Base-by-base conservation (phyloP, 2,888 invertebrate species). In the Torymus auratus region DNA sequence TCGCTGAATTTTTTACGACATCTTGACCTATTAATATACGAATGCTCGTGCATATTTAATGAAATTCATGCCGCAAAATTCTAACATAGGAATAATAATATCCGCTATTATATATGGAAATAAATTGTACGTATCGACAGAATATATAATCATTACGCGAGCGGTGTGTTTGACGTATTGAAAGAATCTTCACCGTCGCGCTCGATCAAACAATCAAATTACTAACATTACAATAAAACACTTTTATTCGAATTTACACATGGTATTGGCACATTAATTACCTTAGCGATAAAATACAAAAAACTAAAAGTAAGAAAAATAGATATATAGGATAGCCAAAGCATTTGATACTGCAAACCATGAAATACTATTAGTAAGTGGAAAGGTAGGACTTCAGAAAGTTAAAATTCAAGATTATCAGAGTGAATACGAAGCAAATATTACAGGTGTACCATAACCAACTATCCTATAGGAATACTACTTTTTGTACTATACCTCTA, bases 1-100 rank as follows among this genome's bases (percentile, higher is more conserved):
- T 69, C 14, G 12, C 7, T 69, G 55, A n/a, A 64, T 74, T 52
- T 74, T 79, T 79, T 55, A 74, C 52, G 41, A 64, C 67, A 56
- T 73, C 69, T 64, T 74, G 74, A 79, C 74, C 79, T 74, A 74
- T 69, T 79, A 78, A 72, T 67, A 50, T 58, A 67, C 52, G 28
- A 28, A 78, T 61, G 61, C 65, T 64, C 56, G 56, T 58, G 70
- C 53, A 70, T 60, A 20, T 15, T 65, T 65, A 14, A 60, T 55
- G 41, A 67, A 69, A 58, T 60, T 23, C 13, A 17, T 53, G 7
- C 65, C 58, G 65, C 14, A 17, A 58, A 68, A 23, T 58, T n/a
- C 15, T 2, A 52, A 61, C 52, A 20, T 52, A 76, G 28, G 7
- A 64, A 67, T 65, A 60, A 60, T 60, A 60, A 71, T 71, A 60